Evolutionary conservation across 2,113 vertebrate species (phyloP), one percentile per base, ranked within the genome.

Genomic region (Prionailurus bengalensis): DNA sequence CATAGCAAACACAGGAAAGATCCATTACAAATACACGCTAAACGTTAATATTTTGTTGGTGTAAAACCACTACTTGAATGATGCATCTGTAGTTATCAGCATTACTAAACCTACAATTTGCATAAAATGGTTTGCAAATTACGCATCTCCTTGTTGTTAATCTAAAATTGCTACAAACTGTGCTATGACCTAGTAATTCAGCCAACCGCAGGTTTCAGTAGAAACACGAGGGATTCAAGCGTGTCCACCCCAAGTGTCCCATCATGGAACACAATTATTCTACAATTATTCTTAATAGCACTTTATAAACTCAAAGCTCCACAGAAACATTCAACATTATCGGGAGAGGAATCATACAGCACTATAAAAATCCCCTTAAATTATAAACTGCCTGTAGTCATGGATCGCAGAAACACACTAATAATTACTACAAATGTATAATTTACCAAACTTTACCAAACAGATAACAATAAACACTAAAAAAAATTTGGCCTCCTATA

Each of bases 51-150:
- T 95, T 96, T 96, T 89, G 86, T 96, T 79, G 53, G 51, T 90
- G 73, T 95, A 93, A 96, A 95, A 96, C 55, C 36, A 96, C 82
- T 82, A 83, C 31, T 92, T 90, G 58, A 97, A 95, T 91, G 79
- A 78, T 0, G 36, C n/a, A 91, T 91, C 84, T 94, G 21, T 36
- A 94, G 65, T 93, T 95, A 88, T 65, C 74, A 95, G 36, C 45
- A 97, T 58, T 96, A 83, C 55, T 91, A 97, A 97, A 63, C 33
- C 68, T 85, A 95, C 33, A 96, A 97, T 95, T 92, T 95, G 58
- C 94, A 94, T 83, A 93, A 97, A 96, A 89, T 53, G 73, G 42
- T 73, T 65, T 81, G 68, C 53, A 96, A 95, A 96, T 80, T 94
- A 95, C 4, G 0, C 42, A 95, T 94, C 84, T 93, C 78, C 33